Conservation (phyloP, 2,113 vertebrate genomes). For the Archilochus colubris region DNA sequence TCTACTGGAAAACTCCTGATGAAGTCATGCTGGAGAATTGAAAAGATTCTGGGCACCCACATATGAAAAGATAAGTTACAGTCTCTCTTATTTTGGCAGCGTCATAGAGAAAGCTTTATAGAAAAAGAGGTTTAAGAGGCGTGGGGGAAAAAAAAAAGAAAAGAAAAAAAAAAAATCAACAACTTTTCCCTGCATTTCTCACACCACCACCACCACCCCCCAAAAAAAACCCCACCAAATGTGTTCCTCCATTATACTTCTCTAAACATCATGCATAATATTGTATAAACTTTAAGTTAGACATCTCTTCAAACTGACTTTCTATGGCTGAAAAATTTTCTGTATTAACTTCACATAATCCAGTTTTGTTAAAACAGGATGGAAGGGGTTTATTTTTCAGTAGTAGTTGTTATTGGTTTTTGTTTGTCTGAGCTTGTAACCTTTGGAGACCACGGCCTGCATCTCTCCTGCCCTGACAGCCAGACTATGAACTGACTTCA, state of each 20-base stretch:
- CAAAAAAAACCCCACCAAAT: not conserved
- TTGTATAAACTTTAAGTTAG: not conserved
- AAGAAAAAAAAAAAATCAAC: too few relatives aligned
- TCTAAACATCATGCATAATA: not conserved
- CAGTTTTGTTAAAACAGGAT: not conserved
- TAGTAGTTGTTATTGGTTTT: not conserved
- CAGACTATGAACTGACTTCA: constrained; percentile 27
- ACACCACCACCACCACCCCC: not conserved
- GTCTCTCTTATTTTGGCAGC: not conserved
- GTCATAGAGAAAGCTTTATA: not conserved
- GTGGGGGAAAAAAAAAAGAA: too few relatives aligned
- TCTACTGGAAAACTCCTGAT: constrained; percentile 3
- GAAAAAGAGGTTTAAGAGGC: not conserved
- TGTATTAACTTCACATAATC: not conserved
- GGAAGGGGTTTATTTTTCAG: not conserved
- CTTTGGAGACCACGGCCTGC: not conserved
- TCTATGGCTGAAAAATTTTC: not conserved
- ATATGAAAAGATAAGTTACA: not conserved
- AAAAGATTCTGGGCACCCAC: not conserved
- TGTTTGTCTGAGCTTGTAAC: not conserved
- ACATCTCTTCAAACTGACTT: not conserved
- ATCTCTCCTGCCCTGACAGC: not conserved
- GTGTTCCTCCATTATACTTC: not conserved
- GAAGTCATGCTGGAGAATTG: not conserved
- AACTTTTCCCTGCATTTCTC: not conserved